Percentiles rank a stretch among this genome's conserved stretches.
phyloP scores from a whole-genome alignment of 2,113 vertebrate genomes.

The Bos indicus region DNA sequence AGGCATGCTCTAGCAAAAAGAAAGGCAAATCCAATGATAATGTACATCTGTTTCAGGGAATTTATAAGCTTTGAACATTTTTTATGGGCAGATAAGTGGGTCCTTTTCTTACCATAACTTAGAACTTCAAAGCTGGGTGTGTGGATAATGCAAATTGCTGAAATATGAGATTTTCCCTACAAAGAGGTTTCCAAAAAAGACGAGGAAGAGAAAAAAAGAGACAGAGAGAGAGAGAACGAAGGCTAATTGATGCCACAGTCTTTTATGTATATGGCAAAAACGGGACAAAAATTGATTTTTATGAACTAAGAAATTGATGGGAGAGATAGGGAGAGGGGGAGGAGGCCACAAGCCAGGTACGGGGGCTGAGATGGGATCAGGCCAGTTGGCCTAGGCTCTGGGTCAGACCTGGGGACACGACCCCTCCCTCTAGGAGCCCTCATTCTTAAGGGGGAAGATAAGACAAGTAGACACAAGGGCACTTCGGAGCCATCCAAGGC shows the following conservation, averaged over 20 bases:
- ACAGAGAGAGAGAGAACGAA: conserved; percentile 81
- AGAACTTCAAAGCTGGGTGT: conserved; percentile 98
- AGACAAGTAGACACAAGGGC: not conserved
- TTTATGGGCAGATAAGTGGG: conserved; percentile 97
- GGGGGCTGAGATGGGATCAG: not conserved
- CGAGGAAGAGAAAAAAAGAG: conserved; percentile 64
- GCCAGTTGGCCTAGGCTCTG: not conserved
- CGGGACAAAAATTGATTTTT: conserved; percentile 86
- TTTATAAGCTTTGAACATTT: conserved; percentile 99
- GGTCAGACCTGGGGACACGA: not conserved
- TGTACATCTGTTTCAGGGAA: conserved; percentile 99
- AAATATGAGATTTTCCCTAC: conserved; percentile 93
- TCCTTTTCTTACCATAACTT: conserved; percentile 97
- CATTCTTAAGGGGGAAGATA: not conserved
- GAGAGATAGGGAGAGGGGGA: not conserved
- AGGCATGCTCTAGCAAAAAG: conserved; percentile 91
- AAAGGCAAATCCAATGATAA: conserved; percentile 97
- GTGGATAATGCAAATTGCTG: conserved; percentile 99
- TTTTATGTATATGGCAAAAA: conserved; percentile 90
- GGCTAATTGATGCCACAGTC: conserved; percentile 94
- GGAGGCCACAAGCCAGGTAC: not conserved
- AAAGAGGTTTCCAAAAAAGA: conserved; percentile 89
- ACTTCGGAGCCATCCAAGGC: not conserved
- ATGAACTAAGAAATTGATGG: conserved; percentile 78
- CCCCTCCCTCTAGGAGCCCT: not conserved